These are phyloP conservation scores for Morpho achilles DNA, from an alignment of 2,888 invertebrate species.

Conservation along the genomic window DNA sequence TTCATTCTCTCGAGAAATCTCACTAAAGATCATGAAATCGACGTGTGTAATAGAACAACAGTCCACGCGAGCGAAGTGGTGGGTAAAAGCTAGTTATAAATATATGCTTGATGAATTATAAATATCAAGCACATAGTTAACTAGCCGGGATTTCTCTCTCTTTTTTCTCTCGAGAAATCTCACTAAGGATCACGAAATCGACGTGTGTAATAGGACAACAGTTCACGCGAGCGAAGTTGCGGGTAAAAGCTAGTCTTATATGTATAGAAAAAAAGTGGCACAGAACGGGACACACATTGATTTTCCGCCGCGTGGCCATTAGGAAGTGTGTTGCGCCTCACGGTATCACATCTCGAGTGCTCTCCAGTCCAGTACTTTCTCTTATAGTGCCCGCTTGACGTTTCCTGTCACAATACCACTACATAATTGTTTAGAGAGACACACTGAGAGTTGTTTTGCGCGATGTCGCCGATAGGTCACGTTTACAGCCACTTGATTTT, in stretches of 20 bases:
- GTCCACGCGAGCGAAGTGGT: no score
- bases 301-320: conserved; percentile 45
- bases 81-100: no score
- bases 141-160: no score
- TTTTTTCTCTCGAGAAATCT: no score
- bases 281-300: conserved; percentile 4
- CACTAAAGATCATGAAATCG: no score
- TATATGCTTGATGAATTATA: no score
- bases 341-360: conserved; percentile 45
- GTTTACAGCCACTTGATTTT: conserved; percentile 20
- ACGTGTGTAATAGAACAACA: no score
- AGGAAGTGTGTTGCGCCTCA: conserved; percentile 40
- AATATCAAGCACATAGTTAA: no score
- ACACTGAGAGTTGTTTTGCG: conserved; percentile 6
- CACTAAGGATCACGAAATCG: no score
- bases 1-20: no score
- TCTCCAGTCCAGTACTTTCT: conserved; percentile 42
- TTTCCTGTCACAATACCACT: conserved; percentile 10
- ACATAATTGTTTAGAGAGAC: background rate
- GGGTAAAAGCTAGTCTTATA: background rate
- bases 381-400: conserved; percentile 20
- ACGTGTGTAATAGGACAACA: no score
- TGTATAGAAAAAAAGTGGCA: background rate
- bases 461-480: conserved; percentile 32
- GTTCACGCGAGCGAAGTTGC: no score